These are phyloP conservation scores for Trinorchestia longiramus DNA, from an alignment of 1,140 invertebrate genomes.

Conservation along the genomic window DNA sequence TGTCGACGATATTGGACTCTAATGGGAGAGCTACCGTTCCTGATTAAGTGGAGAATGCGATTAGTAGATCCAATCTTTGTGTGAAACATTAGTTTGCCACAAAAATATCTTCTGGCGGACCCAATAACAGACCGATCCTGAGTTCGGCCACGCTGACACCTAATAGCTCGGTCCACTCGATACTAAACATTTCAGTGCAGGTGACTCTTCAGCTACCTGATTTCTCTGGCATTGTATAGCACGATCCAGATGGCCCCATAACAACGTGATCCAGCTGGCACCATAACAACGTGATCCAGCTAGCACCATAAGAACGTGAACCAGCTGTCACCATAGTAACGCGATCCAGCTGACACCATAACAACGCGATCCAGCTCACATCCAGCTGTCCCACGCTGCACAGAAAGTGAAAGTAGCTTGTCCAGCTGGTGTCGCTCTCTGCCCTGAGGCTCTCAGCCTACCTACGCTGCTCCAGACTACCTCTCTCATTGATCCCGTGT, in stretches of 20 bases:
- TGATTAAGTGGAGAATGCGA: neutral
- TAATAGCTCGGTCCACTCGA: neutral
- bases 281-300: too few species aligned
- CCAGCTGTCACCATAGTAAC: too few species aligned
- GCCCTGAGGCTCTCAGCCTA: neutral
- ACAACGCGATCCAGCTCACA: neutral
- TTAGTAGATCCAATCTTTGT: neutral
- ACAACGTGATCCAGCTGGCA: too few species aligned
- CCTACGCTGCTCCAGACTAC: too few species aligned
- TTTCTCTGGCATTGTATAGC: neutral
- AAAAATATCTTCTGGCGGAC: neutral
- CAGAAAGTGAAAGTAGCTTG: neutral
- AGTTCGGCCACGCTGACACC: neutral
- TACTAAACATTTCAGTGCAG: neutral
- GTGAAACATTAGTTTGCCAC: neutral
- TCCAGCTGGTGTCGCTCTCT: neutral
- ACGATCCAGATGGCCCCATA: too few species aligned
- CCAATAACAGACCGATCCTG: neutral
- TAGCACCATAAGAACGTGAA: too few species aligned
- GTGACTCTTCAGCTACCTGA: neutral
- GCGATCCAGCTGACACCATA: too few species aligned
- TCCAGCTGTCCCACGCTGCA: neutral
- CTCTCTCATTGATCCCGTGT: neutral
- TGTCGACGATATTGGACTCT: neutral
- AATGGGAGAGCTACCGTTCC: neutral